A percentile compares a stretch with the other conserved stretches of the same genome.
Conservation (phyloP, 1,140 invertebrate genomes). For the Pogonognathellus flavescens region DNA sequence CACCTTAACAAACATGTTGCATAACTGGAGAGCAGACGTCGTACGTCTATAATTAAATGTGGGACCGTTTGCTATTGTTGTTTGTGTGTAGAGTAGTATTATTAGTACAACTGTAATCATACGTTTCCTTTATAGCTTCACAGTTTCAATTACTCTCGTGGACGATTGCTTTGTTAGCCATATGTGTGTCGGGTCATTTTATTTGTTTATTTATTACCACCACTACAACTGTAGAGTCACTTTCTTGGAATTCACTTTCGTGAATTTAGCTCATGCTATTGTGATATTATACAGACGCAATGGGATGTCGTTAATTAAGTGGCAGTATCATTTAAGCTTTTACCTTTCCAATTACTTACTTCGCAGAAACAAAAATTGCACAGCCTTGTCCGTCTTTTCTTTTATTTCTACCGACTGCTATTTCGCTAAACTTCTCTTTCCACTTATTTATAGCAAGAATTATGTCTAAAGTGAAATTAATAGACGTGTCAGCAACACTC, state of each 20-base stretch:
- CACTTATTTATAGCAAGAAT: too few species aligned
- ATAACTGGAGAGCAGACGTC: background rate
- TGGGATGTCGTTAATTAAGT: background rate
- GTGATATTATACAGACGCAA: background rate
- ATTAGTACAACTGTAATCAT: conserved; percentile 28
- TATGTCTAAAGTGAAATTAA: too few species aligned
- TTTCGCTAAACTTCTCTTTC: background rate
- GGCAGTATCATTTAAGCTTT: background rate
- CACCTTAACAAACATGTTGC: too few species aligned
- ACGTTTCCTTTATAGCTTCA: background rate
- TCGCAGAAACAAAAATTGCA: conserved; percentile 14
- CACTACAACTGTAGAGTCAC: background rate
- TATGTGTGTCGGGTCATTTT: conserved; percentile 30
- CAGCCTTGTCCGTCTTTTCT: background rate
- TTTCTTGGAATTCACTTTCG: conserved; percentile 2
- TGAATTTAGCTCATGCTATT: background rate
- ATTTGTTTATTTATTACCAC: conserved; percentile 1
- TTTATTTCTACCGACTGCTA: background rate
- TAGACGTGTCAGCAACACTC: too few species aligned
- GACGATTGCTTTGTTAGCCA: conserved; percentile 17
- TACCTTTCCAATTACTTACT: conserved; percentile 9
- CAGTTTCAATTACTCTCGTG: conserved; percentile 31
- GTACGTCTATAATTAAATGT: conserved; percentile 14
- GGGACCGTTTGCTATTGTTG: background rate
- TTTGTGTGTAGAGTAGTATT: background rate